Evolutionary conservation across 2,797 vertebrate species (phyloP).

Genomic region (Todus mexicanus): DNA sequence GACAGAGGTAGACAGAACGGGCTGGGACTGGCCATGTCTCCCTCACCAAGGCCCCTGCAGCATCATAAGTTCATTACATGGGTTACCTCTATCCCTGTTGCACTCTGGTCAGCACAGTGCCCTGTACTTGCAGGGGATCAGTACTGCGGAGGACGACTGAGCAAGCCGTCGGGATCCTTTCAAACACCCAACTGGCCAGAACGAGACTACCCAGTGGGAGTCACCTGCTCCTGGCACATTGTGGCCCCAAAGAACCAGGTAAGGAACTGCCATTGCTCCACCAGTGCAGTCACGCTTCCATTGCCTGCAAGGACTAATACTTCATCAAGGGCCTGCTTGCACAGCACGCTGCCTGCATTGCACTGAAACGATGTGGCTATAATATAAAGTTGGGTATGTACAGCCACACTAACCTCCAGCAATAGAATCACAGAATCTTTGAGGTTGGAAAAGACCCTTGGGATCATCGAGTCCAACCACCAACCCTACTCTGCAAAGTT

Average conservation of each 20-base stretch:
- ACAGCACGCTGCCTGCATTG: fast-evolving
- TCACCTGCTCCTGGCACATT: slow-evolving; percentile 96
- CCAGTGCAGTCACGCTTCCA: fast-evolving
- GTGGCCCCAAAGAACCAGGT: slow-evolving; percentile 96
- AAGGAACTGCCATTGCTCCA: fast-evolving
- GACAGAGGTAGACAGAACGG: not conserved
- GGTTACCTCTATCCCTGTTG: not conserved
- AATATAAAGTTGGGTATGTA: fast-evolving
- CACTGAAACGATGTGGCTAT: not conserved
- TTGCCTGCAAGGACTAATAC: fast-evolving
- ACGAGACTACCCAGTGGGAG: slow-evolving; percentile 93
- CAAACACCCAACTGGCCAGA: slow-evolving; percentile 98
- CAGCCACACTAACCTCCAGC: not conserved
- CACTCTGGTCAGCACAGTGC: not conserved
- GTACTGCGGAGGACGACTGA: slow-evolving; percentile 92
- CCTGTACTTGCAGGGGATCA: slow-evolving; percentile 83
- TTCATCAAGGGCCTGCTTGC: not conserved
- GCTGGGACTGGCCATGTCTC: fast-evolving
- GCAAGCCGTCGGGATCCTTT: slow-evolving; percentile 88
- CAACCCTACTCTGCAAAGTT: too few species aligned
- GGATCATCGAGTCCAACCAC: too few species aligned
- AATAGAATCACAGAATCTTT: too few species aligned
- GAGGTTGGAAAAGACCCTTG: too few species aligned
- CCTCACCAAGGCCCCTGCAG: not conserved
- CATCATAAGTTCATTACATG: fast-evolving